These are phyloP conservation scores for Sebastes fasciatus DNA, from an alignment of 2,113 vertebrate genomes.

Conservation along the genomic window DNA sequence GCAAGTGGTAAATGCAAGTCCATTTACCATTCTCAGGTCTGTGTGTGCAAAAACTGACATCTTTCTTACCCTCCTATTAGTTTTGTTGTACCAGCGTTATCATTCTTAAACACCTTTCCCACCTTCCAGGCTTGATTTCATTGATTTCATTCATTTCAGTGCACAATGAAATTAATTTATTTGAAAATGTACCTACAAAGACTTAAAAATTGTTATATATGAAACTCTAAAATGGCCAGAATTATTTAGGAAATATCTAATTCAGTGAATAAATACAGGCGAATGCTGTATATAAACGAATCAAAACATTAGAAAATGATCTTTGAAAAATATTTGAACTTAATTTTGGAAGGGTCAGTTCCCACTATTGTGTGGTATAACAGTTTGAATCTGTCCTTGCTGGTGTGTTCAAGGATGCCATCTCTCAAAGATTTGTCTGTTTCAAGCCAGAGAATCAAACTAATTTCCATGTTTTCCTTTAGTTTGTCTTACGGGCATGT, in stretches of 20 bases:
- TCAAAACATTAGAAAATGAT: not conserved
- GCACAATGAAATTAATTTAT: not conserved
- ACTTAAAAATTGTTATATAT: not conserved
- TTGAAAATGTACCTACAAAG: not conserved
- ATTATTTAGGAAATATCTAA: not conserved
- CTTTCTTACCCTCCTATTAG: not conserved
- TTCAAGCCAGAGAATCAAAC: not conserved
- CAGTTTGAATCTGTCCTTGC: not conserved
- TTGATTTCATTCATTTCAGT: not conserved
- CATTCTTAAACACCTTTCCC: not conserved
- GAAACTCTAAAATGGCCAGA: not conserved
- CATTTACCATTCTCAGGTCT: not conserved
- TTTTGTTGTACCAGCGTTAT: not conserved
- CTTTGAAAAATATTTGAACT: not conserved
- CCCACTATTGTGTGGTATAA: not conserved
- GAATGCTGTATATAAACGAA: not conserved
- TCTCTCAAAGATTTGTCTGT: not conserved
- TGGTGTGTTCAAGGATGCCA: not conserved
- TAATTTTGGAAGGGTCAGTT: not conserved
- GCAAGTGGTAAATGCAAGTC: too few relatives aligned
- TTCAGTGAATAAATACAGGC: not conserved
- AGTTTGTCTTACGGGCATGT: not conserved
- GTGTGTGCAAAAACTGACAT: not conserved
- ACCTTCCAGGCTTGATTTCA: not conserved
- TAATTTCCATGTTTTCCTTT: not conserved